phyloP scores from a whole-genome alignment of 1,140 invertebrate genomes.

The Bombus terrestris region DNA sequence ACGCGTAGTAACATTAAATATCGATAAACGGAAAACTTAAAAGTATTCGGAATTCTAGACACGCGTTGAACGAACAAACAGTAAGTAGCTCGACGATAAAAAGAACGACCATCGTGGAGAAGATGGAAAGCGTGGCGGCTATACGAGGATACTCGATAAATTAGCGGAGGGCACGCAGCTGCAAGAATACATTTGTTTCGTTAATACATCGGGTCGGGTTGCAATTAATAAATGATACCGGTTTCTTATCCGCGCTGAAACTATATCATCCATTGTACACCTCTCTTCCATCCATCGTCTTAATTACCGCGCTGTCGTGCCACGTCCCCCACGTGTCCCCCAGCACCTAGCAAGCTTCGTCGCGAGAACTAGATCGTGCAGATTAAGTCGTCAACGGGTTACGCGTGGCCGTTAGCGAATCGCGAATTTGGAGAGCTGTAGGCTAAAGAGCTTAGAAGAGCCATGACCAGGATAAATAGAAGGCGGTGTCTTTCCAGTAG shows the following conservation, averaged over 20 bases:
- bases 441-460: conserved; percentile 32
- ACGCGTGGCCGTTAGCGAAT: conserved; percentile 50
- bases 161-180: neutral
- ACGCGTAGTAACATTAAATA: no score
- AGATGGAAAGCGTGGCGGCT: no score
- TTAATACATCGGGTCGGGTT: conserved; percentile 18
- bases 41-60: no score
- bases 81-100: neutral
- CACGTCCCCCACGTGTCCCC: conserved; percentile 46
- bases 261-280: conserved; percentile 54
- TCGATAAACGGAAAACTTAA: no score
- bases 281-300: conserved; percentile 62
- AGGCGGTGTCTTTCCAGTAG: neutral
- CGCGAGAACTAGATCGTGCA: conserved; percentile 59
- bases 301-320: conserved; percentile 64
- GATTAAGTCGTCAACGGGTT: conserved; percentile 60
- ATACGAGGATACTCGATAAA: neutral
- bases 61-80: neutral
- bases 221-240: conserved; percentile 58
- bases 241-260: conserved; percentile 50
- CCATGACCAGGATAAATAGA: conserved; percentile 45
- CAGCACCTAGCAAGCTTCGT: conserved; percentile 26
- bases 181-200: conserved; percentile 26
- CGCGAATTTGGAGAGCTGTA: conserved; percentile 35
- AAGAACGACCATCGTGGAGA: neutral